Evolutionary conservation across 2,888 invertebrate genomes (phyloP), one percentile per base, ranked within the genome.

Genomic region (Leucophora obtusa): DNA sequence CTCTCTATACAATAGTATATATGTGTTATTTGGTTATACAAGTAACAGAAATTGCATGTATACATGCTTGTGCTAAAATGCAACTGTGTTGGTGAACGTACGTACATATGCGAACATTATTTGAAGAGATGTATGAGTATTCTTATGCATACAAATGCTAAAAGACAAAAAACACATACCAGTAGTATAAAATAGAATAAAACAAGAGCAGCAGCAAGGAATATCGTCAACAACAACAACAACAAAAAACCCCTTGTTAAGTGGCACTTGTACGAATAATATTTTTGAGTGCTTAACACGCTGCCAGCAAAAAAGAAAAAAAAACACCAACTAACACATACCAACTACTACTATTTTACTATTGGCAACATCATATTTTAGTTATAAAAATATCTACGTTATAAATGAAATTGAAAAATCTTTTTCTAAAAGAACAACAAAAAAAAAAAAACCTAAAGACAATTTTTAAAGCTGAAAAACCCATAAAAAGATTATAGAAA

Each of bases 281-380:
- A 81, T 74, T 77, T 75, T 71, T 74, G 77, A 81, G 77, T 82
- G 82, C 78, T 79, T 79, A 82, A 82, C 75, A 65, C 72, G 79
- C 71, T 82, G 68, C 69, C 69, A 82, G 75, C 75, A 56, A 69
- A 53, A 17, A 47, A 77, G 60, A 15, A 10, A 15, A 62, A 15
- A 51, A 24, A 56, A 53, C 8, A 54, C 65, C 38, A 59, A 18
- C 18, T n/a, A n/a, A n/a, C n/a, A n/a, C n/a, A n/a, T n/a, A n/a
- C n/a, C n/a, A n/a, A n/a, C n/a, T n/a, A 65, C 18, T 38, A 28
- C 14, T 24, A n/a, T 54, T 54, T 60, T 53, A 58, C 50, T 65
- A 68, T 81, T 77, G 81, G 77, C 73, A 81, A 60, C 73, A 71
- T 28, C 38, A 56, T 66, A 71, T 38, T 74, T 71, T 53, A 63